Conservation (phyloP, 1,140 invertebrate species). For the Nasonia vitripennis region DNA sequence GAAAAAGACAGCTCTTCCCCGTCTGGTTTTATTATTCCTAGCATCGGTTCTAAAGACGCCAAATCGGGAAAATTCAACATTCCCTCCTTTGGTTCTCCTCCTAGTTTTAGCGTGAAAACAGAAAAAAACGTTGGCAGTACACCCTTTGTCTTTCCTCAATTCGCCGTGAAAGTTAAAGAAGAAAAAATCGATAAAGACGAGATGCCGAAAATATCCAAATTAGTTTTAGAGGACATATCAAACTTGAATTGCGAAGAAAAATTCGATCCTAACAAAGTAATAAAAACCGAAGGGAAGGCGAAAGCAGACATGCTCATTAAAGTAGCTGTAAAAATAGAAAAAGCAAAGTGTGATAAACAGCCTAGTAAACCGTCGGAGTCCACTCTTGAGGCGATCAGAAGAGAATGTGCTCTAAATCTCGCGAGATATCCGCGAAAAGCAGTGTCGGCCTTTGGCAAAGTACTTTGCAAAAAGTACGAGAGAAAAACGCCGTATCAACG, state of each 20-base stretch:
- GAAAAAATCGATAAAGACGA: slow-evolving; percentile 24
- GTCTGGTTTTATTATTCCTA: slow-evolving; percentile 37
- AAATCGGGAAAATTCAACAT: slow-evolving; percentile 18
- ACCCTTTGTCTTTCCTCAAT: slow-evolving; percentile 6
- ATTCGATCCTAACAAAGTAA: slow-evolving; percentile 2
- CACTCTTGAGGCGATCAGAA: slow-evolving; percentile 12
- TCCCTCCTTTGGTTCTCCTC: slow-evolving; percentile 27
- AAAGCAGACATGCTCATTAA: not conserved
- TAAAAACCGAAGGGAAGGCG: not conserved
- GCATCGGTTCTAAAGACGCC: slow-evolving; percentile 34
- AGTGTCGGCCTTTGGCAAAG: slow-evolving; percentile 74
- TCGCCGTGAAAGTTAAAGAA: slow-evolving; percentile 1
- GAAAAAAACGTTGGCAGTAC: not conserved
- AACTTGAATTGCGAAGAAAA: slow-evolving; percentile 39
- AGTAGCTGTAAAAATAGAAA: slow-evolving; percentile 37
- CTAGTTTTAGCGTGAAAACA: not conserved
- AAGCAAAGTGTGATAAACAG: not conserved
- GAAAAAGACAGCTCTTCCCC: not conserved
- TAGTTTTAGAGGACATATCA: slow-evolving; percentile 31
- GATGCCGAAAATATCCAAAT: not conserved
- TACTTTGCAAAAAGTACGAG: slow-evolving; percentile 71
- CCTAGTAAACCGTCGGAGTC: slow-evolving; percentile 5
- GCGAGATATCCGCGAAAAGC: slow-evolving; percentile 53
- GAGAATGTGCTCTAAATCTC: slow-evolving; percentile 8
- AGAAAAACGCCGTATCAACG: slow-evolving; percentile 55